These are phyloP conservation scores for Microcebus lehilahytsara DNA, from an alignment of 2,113 vertebrate species.

Conservation along the genomic window DNA sequence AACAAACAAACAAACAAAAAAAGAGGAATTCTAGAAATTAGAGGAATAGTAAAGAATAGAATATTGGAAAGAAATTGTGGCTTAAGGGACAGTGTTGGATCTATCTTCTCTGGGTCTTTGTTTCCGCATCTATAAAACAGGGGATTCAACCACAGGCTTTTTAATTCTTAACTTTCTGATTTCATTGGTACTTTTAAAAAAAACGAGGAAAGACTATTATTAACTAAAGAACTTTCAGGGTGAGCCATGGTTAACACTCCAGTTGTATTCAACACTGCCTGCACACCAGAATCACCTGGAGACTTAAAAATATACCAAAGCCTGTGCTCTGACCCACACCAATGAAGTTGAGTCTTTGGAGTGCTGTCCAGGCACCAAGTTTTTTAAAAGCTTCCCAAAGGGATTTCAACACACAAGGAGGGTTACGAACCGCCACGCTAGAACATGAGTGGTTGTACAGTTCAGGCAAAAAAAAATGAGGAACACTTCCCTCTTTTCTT, in stretches of 20 bases:
- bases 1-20: no score
- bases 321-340: not conserved
- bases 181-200: not conserved
- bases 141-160: not conserved
- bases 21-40: not conserved
- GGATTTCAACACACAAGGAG: not conserved
- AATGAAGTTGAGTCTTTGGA: not conserved
- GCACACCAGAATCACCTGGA: not conserved
- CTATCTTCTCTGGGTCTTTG: not conserved
- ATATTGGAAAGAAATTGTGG: not conserved
- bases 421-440: not conserved
- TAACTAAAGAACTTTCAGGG: not conserved
- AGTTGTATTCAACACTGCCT: not conserved
- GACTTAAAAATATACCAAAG: not conserved
- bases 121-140: not conserved
- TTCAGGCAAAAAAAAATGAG: not conserved
- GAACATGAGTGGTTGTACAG: not conserved
- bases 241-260: not conserved
- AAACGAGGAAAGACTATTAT: not conserved
- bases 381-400: not conserved
- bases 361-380: not conserved
- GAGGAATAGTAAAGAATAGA: not conserved
- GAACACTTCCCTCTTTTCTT: not conserved
- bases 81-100: not conserved
- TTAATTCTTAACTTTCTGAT: slow-evolving; percentile 8